These are phyloP conservation scores for Camelus dromedarius DNA, from an alignment of 2,113 vertebrate species.

Conservation along the genomic window DNA sequence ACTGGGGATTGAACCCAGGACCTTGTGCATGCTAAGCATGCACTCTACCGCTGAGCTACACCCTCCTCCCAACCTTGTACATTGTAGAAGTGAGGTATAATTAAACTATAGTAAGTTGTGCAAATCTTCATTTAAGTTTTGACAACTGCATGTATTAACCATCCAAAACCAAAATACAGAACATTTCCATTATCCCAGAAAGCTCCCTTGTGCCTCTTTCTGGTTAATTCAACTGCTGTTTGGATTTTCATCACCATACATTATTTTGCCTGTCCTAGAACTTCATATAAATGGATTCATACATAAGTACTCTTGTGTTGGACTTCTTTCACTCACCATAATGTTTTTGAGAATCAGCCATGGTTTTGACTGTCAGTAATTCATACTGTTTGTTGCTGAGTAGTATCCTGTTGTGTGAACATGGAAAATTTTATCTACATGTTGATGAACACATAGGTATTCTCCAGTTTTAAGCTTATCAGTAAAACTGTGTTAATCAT, in stretches of 20 bases:
- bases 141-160: not conserved
- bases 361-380: not conserved
- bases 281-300: not conserved
- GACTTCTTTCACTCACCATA: not conserved
- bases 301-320: not conserved
- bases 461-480: not conserved
- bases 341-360: not conserved
- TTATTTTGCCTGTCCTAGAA: conserved; percentile 22
- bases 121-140: conserved; percentile 16
- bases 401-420: not conserved
- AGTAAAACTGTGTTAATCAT: not conserved
- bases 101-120: not conserved
- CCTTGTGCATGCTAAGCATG: too few species aligned
- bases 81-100: conserved; percentile 31
- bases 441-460: not conserved
- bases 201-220: not conserved
- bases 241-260: not conserved
- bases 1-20: too few species aligned
- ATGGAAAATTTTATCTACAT: not conserved
- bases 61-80: not conserved
- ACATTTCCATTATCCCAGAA: not conserved
- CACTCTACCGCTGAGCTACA: too few species aligned
- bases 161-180: not conserved
- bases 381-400: not conserved
- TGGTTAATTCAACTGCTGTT: conserved; percentile 26